phyloP scores from a whole-genome alignment of 1,140 invertebrate genomes.

The Anadara kagoshimensis region DNA sequence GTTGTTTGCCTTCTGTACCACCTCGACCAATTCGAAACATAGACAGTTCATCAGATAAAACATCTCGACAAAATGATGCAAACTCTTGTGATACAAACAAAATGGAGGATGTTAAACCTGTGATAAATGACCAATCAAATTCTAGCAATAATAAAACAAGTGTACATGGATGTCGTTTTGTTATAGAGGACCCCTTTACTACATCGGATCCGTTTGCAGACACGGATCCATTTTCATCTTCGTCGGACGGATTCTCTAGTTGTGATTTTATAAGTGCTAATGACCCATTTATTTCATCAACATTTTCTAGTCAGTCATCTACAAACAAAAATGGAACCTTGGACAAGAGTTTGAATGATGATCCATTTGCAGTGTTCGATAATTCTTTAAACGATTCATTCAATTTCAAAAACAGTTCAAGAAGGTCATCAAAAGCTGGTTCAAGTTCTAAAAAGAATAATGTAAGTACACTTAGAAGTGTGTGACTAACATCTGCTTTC shows the following conservation, averaged over 20 bases:
- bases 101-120: background rate
- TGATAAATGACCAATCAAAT: conserved; percentile 5
- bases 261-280: conserved; percentile 19
- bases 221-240: conserved; percentile 19
- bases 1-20: no score
- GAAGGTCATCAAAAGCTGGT: no score
- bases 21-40: background rate
- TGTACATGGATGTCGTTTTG: conserved; percentile 31
- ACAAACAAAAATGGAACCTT: conserved; percentile 25
- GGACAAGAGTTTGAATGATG: conserved; percentile 19
- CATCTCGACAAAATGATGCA: background rate
- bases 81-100: conserved; percentile 1
- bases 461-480: no score
- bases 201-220: conserved; percentile 28
- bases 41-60: background rate
- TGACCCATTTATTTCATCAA: conserved; percentile 29
- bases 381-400: conserved; percentile 38
- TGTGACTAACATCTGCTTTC: no score
- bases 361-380: conserved; percentile 55
- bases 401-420: conserved; percentile 22
- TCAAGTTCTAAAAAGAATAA: no score
- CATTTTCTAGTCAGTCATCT: conserved; percentile 33
- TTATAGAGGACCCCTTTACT: conserved; percentile 49
- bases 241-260: conserved; percentile 31
- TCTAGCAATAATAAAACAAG: conserved; percentile 1